Evolutionary conservation across 2,113 vertebrate genomes (phyloP), one percentile per base, ranked within the genome.

Genomic region (Neolamprologus longior): DNA sequence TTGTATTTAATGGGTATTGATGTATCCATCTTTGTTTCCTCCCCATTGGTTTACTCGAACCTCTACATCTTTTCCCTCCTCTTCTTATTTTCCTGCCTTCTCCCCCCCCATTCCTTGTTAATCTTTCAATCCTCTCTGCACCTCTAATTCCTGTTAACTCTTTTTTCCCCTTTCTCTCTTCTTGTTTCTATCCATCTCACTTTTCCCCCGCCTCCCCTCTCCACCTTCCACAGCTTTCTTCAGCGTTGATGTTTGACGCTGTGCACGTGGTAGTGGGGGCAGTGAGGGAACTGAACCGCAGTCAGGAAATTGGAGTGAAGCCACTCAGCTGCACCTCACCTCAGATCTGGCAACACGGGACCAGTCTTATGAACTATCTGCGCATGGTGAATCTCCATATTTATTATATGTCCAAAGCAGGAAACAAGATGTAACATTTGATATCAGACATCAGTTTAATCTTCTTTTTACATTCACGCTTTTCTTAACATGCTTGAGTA

Each of bases 181-280:
- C 37, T 5, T 68, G 7, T 57, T 76, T 88, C 78, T 68, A 35
- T 24, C 82, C 76, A 68, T 57, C 42, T 71, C 50, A 12, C 78
- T 28, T 24, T 31, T 28, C 2, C 31, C 58, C 19, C 33, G 3
- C 28, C 19, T n/a, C 52, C 42, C 76, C 87, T 80, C 71, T 61
- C 80, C 21, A 37, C n/a, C 63, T 63, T 58, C 87, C 45, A 55
- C 95, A 98, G 98, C 96, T 99, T 50, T 98, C 98, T 0, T 98
- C 98, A 0, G 98, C 98, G 0, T 95, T 98, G 94, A 98, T 99
- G 96, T 99, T 98, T 61, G 98, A 99, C 2, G 98, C 98, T 0
- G 97, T 99, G 31, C 98, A 99, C 2, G 98, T 98, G 93, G 98
- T 99, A 90, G 98, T 98, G 82, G 98, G 97, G 0, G 98, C 98